Conservation (phyloP, 2,888 invertebrate species). For the Eupithecia exiguata region DNA sequence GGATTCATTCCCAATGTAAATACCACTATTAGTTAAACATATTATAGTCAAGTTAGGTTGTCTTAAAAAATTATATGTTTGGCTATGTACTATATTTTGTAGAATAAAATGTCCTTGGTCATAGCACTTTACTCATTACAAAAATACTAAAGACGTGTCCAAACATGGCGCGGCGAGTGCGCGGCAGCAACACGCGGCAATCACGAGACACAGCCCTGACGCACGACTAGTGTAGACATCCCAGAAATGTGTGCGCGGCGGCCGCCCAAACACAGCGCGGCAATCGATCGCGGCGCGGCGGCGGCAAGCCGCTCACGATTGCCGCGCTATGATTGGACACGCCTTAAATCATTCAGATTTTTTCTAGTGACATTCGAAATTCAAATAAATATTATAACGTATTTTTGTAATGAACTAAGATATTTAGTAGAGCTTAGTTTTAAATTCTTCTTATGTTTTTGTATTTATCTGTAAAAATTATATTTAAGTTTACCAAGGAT, state of each 20-base stretch:
- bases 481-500: slow-evolving; percentile 38
- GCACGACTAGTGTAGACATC: too few relatives aligned
- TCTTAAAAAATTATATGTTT: slow-evolving; percentile 37
- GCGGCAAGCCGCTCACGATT: too few relatives aligned
- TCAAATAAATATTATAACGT: not conserved
- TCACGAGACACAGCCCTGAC: too few relatives aligned
- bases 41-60: slow-evolving; percentile 35
- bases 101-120: slow-evolving; percentile 35
- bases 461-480: slow-evolving; percentile 37
- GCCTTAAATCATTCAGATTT: not conserved
- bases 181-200: too few relatives aligned
- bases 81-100: slow-evolving; percentile 14
- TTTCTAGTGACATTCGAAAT: not conserved
- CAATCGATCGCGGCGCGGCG: too few relatives aligned
- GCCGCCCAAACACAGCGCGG: too few relatives aligned
- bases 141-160: slow-evolving; percentile 10
- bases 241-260: too few relatives aligned
- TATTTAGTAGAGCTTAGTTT: not conserved
- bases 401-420: slow-evolving; percentile 25
- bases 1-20: slow-evolving; percentile 65
- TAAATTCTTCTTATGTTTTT: slow-evolving; percentile 28
- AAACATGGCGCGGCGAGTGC: too few relatives aligned
- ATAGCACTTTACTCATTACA: slow-evolving; percentile 15
- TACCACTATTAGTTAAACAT: slow-evolving; percentile 63
- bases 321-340: too few relatives aligned